Evolutionary conservation across 2,888 invertebrate species (phyloP), one percentile per base, ranked within the genome.

Genomic region (Thelaira solivaga): DNA sequence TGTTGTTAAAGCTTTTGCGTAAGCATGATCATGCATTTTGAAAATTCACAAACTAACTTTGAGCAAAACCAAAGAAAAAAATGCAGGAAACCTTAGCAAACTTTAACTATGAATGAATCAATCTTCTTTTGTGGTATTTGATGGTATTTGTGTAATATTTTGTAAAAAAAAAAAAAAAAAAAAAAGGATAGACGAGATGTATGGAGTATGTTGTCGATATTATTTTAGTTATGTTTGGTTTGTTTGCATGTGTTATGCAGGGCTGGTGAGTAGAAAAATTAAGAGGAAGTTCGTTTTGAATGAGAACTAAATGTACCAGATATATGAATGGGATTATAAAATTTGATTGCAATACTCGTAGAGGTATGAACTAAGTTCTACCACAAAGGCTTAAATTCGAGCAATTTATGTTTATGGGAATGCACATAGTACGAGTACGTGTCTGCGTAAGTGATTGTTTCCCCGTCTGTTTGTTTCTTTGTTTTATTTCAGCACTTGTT

Each of bases 1-100:
- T 64, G 68, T n/a, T 59, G n/a, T 18, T 36, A 26, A 61, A 36
- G 51, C 51, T 24, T 61, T 74, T 45, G 43, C 59, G 67, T 62
- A 29, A 45, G 18, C 43, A 59, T 36, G 26, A 57, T 13, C 49
- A 22, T 47, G 26, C 18, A 49, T 57, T 73, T 65, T 26, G 5
- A 31, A 68, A 72, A 68, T 55, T 67, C 13, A 36, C 67, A 76
- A 72, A 67, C 67, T 41, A 68, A 71, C 55, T 55, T 41, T 49
- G 20, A 18, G 61, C 65, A 43, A 20, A n/a, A 16, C 10, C 4
- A 26, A 29, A n/a, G 4, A 11, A 55, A 11, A 24, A 22, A 31
- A 31, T 24, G 13, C 47, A 47, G 31, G 5, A 53, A 61, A 41
- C 16, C 39, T 6, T 29, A n/a, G 34, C 31, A 39, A 65, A 26